Evolutionary conservation across 2,113 vertebrate species (phyloP), one percentile per base, ranked within the genome.

Genomic region (Garra rufa): DNA sequence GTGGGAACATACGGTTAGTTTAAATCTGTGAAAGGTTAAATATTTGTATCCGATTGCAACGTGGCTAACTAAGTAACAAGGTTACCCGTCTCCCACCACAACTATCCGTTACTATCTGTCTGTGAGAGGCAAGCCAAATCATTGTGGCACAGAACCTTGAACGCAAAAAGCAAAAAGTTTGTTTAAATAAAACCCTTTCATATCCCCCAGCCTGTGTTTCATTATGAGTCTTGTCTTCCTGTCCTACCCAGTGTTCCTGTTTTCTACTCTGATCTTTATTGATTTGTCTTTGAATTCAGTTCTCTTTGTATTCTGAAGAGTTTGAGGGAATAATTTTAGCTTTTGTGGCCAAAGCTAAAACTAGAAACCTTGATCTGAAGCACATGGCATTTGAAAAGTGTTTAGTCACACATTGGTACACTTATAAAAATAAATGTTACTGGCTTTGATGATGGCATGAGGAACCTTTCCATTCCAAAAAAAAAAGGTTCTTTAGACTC

Each of bases 231-330:
- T 15, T 4, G 2, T 65, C 38, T 78, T 61, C 76, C 76, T 78
- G 8, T 78, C 21, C 7, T 9, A 9, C 9, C 52, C 77, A 48
- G 14, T 80, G 77, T 80, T 80, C 41, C 77, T 44, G 24, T 80
- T 80, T 50, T 34, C 77, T 46, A 6, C n/a, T 79, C 76, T 34
- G 61, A 67, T 67, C 76, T 79, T 30, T 80, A 79, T 79, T 63
- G 76, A 79, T 55, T 17, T 50, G 14, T 67, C 77, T 80, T 46
- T 48, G 14, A 63, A 30, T 28, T 75, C 57, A 11, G 26, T 59
- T 61, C 38, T 8, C 24, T 79, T 79, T 44, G 55, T 44, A 44
- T 26, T 80, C 59, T 9, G 19, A 28, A 24, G 59, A 44, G 2
- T 80, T 44, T 15, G 26, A 46, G 15, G 26, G 43, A 80, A 80